Conservation (phyloP, 2,888 invertebrate genomes). For the Hypomecis atomaria region DNA sequence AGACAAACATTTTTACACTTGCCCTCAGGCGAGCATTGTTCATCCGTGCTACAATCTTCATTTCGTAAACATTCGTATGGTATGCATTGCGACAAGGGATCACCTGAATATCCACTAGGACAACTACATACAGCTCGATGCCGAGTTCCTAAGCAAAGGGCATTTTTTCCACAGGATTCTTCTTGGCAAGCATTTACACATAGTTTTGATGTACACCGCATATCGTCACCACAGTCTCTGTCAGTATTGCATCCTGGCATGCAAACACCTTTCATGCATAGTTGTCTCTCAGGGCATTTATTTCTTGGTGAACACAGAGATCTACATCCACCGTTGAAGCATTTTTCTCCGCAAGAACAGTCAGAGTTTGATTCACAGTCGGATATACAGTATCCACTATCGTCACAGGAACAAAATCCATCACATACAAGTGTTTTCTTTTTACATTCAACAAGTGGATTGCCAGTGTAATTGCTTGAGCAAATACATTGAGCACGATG, state of each 20-base stretch:
- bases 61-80: conserved; percentile 91
- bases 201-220: conserved; percentile 87
- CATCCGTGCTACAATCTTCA: conserved; percentile 90
- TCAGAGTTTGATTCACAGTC: conserved; percentile 87
- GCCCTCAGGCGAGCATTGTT: conserved; percentile 88
- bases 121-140: conserved; percentile 94
- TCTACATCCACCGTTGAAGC: conserved; percentile 89
- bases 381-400: conserved; percentile 91
- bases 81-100: conserved; percentile 90
- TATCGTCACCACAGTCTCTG: conserved; percentile 90
- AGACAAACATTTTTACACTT: conserved; percentile 93
- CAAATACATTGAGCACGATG: conserved; percentile 95
- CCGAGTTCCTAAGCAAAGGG: conserved; percentile 90
- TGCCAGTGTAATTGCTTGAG: conserved; percentile 91
- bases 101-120: conserved; percentile 93
- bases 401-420: conserved; percentile 91
- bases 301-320: conserved; percentile 88
- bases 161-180: conserved; percentile 91
- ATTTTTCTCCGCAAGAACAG: conserved; percentile 93
- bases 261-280: conserved; percentile 90
- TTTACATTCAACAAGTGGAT: conserved; percentile 91
- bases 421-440: conserved; percentile 90
- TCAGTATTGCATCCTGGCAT: conserved; percentile 92
- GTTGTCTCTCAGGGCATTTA: conserved; percentile 90
- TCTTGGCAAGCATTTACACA: conserved; percentile 89